Evolutionary conservation across 2,888 invertebrate species (phyloP).

Genomic region (Pinctada fucata): DNA sequence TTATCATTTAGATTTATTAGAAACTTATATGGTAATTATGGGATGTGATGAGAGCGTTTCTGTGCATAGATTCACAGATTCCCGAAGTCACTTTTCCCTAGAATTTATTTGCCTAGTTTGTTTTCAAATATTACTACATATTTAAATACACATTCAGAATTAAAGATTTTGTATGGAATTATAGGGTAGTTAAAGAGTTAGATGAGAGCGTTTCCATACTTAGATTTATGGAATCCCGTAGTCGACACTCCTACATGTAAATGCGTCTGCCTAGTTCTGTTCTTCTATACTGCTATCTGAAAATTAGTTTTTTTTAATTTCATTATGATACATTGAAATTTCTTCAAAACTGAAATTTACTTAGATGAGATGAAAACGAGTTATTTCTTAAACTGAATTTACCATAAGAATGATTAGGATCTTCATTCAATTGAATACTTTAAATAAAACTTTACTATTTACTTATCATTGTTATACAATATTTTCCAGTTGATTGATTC

Average conservation of each 20-base stretch:
- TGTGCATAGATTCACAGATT: background rate
- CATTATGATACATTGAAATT: no score
- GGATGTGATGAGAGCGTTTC: background rate
- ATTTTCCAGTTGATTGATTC: no score
- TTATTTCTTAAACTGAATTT: no score
- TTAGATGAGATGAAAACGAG: no score
- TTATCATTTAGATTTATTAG: background rate
- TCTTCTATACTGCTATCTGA: background rate
- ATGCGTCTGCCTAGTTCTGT: background rate
- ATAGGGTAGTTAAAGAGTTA: background rate
- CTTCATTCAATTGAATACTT: no score
- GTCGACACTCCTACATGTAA: background rate
- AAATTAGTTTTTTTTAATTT: no score
- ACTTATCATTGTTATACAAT: no score
- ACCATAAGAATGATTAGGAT: no score
- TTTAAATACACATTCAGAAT: background rate
- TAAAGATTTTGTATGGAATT: background rate
- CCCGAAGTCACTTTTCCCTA: background rate
- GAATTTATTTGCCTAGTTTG: conserved; percentile 4
- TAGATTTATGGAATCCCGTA: conserved; percentile 1
- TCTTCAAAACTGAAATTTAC: no score
- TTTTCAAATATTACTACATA: background rate
- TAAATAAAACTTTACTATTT: no score
- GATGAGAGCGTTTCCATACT: background rate
- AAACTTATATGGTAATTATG: background rate